Evolutionary conservation across 2,113 vertebrate genomes (phyloP), one percentile per base, ranked within the genome.

Genomic region (Procavia capensis): DNA sequence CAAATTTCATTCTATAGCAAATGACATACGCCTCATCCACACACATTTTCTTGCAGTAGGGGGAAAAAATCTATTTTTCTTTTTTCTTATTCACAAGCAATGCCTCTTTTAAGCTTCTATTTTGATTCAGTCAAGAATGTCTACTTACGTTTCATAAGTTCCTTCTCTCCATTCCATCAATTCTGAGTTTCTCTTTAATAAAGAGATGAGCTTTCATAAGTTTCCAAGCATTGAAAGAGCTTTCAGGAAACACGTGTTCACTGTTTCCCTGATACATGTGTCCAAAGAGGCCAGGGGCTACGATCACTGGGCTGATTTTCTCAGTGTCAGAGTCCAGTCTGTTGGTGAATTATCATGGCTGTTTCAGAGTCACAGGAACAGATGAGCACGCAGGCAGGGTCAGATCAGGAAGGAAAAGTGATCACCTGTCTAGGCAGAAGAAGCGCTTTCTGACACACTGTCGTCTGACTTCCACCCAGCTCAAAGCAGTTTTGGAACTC

Each of bases 81-180:
- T 80, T 95, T 94, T 85, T 80, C 36, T 93, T 91, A 61, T 29
- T 80, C 50, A 76, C 96, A 84, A 96, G 95, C 0, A 94, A 97
- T 95, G 94, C 50, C n/a, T 22, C 97, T 98, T 97, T 97, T 80
- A 97, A 85, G 85, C 0, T 87, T 29, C 9, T 45, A 92, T 95
- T 96, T 98, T 97, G 97, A 84, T 86, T 94, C 96, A 1, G 47
- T 90, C 96, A 97, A 97, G 91, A 97, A 91, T 97, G 89, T 91
- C 93, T 96, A 94, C 96, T 95, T 97, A 88, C 92, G 96, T 97
- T 96, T 96, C 94, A 94, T 83, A 94, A 96, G 93, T 87, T 91
- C 85, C 74, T 97, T 87, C 92, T 95, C 89, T 82, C 72, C 86
- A 90, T 85, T 96, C 95, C 80, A 93, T 96, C 86, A 96, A 89